Conservation (phyloP, 2,888 invertebrate genomes). For the Macrosoma leucophasiata region DNA sequence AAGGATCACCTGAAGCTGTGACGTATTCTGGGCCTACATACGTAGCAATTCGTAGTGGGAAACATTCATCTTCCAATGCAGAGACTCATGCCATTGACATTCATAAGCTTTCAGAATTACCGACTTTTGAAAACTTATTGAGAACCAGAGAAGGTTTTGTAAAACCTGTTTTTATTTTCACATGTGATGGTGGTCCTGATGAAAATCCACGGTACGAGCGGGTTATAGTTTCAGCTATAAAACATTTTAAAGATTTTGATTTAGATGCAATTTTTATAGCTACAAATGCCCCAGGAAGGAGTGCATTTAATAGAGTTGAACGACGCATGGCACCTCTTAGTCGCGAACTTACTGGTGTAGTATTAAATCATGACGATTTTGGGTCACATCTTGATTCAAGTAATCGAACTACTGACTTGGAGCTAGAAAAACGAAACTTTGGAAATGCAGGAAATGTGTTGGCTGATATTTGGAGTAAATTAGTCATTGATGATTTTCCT, state of each 20-base stretch:
- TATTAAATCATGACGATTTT: slow-evolving; percentile 8
- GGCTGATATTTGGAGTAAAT: neutral
- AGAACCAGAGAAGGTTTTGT: neutral
- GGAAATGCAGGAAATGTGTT: slow-evolving; percentile 5
- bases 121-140: slow-evolving; percentile 9
- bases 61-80: slow-evolving; percentile 4
- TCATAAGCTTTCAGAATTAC: slow-evolving; percentile 12
- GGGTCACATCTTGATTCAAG: slow-evolving; percentile 13
- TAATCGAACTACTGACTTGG: slow-evolving; percentile 11
- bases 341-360: slow-evolving; percentile 16
- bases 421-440: slow-evolving; percentile 14
- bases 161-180: slow-evolving; percentile 3
- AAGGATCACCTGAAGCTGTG: slow-evolving; percentile 14
- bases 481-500: slow-evolving; percentile 17
- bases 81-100: slow-evolving; percentile 11
- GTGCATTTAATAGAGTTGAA: slow-evolving; percentile 21
- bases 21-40: slow-evolving; percentile 11
- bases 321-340: slow-evolving; percentile 20
- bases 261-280: slow-evolving; percentile 21
- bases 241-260: slow-evolving; percentile 26
- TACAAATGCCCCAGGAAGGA: slow-evolving; percentile 19
- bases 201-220: slow-evolving; percentile 16
- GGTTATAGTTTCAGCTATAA: slow-evolving; percentile 15
- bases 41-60: slow-evolving; percentile 8
- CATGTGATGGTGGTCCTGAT: slow-evolving; percentile 10